Evolutionary conservation across 2,797 vertebrate species (phyloP).

Genomic region (Sphenopsis melanotis): DNA sequence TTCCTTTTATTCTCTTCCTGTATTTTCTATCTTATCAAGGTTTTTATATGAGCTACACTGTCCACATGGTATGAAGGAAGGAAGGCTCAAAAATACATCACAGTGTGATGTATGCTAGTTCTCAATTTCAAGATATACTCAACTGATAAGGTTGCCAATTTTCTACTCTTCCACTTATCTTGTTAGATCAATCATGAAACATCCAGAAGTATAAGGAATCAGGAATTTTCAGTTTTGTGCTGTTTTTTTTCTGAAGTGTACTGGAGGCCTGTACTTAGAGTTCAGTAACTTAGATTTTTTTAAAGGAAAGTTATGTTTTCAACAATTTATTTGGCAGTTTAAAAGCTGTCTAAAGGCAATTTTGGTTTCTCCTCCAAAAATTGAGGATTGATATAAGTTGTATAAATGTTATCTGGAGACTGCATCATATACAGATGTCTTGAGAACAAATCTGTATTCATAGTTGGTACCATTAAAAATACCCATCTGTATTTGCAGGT

Average conservation of each 20-base stretch:
- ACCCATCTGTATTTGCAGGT: neutral
- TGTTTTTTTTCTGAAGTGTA: neutral
- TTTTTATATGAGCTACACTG: neutral
- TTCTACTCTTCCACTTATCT: conserved; percentile 21
- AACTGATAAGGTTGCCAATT: conserved; percentile 32
- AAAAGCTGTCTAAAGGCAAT: neutral
- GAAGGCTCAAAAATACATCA: conserved; percentile 11
- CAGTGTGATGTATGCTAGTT: neutral
- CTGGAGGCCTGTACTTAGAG: neutral
- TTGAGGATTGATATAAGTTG: neutral
- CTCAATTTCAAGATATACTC: neutral
- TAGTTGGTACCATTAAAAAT: neutral
- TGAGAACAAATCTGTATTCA: neutral
- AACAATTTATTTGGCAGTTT: neutral
- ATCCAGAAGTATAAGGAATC: neutral
- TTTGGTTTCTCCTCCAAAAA: neutral
- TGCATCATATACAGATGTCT: neutral
- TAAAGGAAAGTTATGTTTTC: neutral
- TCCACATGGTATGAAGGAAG: neutral
- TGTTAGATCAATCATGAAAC: conserved; percentile 27
- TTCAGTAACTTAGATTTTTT: neutral
- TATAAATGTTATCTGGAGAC: neutral
- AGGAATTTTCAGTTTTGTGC: neutral
- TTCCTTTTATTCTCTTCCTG: neutral
- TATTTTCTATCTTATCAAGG: neutral